Percentiles rank a stretch among this genome's conserved stretches.
Evolutionary conservation across 2,888 invertebrate species (phyloP).

Genomic region (Cantharis flavilabris): DNA sequence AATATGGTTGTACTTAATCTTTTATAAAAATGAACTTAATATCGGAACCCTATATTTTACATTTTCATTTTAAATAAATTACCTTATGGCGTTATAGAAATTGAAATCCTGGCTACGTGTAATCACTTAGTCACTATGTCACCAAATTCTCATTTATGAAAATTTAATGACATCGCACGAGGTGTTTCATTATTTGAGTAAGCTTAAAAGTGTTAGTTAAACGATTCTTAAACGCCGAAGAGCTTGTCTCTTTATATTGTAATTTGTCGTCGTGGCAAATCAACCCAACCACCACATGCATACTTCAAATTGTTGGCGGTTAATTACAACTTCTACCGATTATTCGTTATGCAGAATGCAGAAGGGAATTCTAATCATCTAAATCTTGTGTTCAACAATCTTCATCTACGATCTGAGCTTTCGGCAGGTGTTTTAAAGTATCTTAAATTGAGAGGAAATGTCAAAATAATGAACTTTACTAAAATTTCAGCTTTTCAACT

Average conservation of each 20-base stretch:
- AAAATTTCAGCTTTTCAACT: conserved; percentile 17
- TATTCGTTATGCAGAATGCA: conserved; percentile 15
- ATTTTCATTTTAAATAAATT: conserved; percentile 17
- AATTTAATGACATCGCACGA: not conserved
- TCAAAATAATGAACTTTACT: conserved; percentile 16
- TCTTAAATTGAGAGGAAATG: conserved; percentile 21
- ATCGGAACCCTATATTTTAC: conserved; percentile 12
- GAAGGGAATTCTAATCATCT: conserved; percentile 21
- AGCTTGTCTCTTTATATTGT: conserved; percentile 35
- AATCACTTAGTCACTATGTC: conserved; percentile 6
- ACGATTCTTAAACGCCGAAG: conserved; percentile 49
- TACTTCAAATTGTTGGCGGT: conserved; percentile 22
- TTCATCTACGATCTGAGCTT: conserved; percentile 17
- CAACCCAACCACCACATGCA: conserved; percentile 18
- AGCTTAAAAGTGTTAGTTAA: conserved; percentile 43
- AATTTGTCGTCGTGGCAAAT: conserved; percentile 29
- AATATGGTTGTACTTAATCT: conserved; percentile 7
- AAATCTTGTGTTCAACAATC: conserved; percentile 13
- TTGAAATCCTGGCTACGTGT: conserved; percentile 5
- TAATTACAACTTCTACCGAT: conserved; percentile 16
- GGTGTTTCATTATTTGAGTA: conserved; percentile 7
- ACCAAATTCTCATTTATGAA: conserved; percentile 8
- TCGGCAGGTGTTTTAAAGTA: conserved; percentile 22
- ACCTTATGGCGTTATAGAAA: conserved; percentile 4
- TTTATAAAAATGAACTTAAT: conserved; percentile 14